Evolutionary conservation across 2,888 invertebrate genomes (phyloP).

Genomic region (Icerya purchasi): DNA sequence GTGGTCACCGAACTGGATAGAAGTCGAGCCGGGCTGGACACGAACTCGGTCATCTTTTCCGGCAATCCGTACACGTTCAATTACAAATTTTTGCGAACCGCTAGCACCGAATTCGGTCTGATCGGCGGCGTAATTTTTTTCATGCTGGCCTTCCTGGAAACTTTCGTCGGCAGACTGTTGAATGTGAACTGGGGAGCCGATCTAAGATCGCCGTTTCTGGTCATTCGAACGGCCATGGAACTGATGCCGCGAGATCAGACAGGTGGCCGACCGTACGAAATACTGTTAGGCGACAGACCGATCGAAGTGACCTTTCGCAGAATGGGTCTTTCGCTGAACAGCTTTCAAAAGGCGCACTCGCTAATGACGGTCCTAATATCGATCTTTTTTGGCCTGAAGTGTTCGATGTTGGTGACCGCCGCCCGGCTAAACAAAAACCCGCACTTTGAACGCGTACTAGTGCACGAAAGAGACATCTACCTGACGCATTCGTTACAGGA

Average conservation of each 20-base stretch:
- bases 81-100: constrained; percentile 5
- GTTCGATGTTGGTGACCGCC: constrained; percentile 7
- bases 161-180: constrained; percentile 9
- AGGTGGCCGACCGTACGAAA: constrained; percentile 11
- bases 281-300: constrained; percentile 12
- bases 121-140: constrained; percentile 11
- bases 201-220: constrained; percentile 3
- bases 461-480: constrained; percentile 11
- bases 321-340: constrained; percentile 6
- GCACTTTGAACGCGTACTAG: constrained; percentile 8
- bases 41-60: constrained; percentile 6
- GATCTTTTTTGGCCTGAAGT: constrained; percentile 9
- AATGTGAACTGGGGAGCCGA: constrained; percentile 12
- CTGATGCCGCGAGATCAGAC: background rate
- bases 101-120: constrained; percentile 8
- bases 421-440: constrained; percentile 5
- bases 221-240: background rate
- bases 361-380: background rate
- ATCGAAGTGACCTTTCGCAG: constrained; percentile 11
- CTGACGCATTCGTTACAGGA: constrained; percentile 11
- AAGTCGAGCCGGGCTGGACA: constrained; percentile 9
- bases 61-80: constrained; percentile 8
- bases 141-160: constrained; percentile 10
- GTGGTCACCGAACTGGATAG: constrained; percentile 11
- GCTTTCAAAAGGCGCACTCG: constrained; percentile 1